Evolutionary conservation across 2,113 vertebrate species (phyloP).

Genomic region (Onychostoma macrolepis): DNA sequence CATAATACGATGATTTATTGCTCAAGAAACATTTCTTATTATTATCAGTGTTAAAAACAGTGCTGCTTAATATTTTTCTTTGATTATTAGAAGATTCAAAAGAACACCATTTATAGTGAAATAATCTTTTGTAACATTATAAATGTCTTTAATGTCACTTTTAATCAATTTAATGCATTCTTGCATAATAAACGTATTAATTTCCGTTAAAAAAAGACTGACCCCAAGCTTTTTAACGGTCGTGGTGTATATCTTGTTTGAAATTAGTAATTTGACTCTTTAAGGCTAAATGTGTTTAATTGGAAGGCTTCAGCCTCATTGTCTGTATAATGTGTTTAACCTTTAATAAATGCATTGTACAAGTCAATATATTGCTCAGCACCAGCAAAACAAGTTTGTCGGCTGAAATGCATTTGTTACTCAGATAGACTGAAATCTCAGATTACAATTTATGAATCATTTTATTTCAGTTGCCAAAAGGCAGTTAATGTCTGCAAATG

Average conservation of each 20-base stretch:
- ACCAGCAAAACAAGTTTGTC: conserved; percentile 22
- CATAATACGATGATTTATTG: background rate
- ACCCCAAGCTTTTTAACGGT: background rate
- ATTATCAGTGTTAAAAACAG: too few species aligned
- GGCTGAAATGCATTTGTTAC: background rate
- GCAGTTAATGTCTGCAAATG: background rate
- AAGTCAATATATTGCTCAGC: background rate
- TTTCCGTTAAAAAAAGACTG: background rate
- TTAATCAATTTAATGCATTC: background rate
- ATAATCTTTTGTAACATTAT: too few species aligned
- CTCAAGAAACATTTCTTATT: too few species aligned
- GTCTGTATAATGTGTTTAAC: conserved; percentile 8
- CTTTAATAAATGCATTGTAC: conserved; percentile 1
- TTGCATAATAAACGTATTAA: background rate
- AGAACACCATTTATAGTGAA: too few species aligned
- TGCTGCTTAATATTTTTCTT: too few species aligned
- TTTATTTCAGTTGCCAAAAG: background rate
- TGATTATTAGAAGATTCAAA: too few species aligned
- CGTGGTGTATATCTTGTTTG: background rate
- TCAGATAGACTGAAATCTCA: background rate
- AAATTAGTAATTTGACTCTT: conserved; percentile 31
- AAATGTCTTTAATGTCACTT: background rate
- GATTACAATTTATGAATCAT: background rate
- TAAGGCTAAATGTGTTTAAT: conserved; percentile 9
- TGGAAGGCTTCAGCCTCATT: background rate